Percentiles rank a stretch among this genome's conserved stretches.
Evolutionary conservation across 2,113 vertebrate genomes (phyloP).

Genomic region (Oreochromis aureus): DNA sequence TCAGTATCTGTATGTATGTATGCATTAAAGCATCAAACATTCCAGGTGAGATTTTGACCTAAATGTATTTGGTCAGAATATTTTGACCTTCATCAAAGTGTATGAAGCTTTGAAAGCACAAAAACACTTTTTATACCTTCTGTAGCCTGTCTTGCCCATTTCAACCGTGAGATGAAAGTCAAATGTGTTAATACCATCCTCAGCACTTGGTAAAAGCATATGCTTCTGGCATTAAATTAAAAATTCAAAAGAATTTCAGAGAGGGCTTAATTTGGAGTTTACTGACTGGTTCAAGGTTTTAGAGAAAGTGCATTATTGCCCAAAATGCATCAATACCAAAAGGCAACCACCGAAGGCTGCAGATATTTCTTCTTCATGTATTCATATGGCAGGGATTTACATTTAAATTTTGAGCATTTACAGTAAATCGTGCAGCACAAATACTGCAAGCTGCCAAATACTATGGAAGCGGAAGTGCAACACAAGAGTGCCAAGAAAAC

Average conservation of each 20-base stretch:
- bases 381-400: background rate
- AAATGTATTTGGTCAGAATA: background rate
- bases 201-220: background rate
- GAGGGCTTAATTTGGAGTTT: background rate
- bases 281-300: background rate
- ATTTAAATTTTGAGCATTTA: background rate
- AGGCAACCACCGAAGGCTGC: background rate
- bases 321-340: background rate
- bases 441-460: background rate
- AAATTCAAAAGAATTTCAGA: slow-evolving; percentile 14
- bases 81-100: background rate
- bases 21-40: background rate
- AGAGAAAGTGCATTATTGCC: background rate
- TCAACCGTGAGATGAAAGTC: background rate
- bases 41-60: background rate
- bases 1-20: background rate
- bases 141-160: background rate
- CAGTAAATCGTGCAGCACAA: background rate
- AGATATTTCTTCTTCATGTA: background rate
- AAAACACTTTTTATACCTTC: background rate
- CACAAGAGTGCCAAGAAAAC: background rate
- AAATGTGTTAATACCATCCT: background rate
- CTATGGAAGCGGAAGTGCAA: background rate
- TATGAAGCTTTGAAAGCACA: background rate
- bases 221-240: slow-evolving; percentile 13